These are phyloP conservation scores for Macroglossus sobrinus DNA, from an alignment of 2,113 vertebrate species.

Conservation along the genomic window DNA sequence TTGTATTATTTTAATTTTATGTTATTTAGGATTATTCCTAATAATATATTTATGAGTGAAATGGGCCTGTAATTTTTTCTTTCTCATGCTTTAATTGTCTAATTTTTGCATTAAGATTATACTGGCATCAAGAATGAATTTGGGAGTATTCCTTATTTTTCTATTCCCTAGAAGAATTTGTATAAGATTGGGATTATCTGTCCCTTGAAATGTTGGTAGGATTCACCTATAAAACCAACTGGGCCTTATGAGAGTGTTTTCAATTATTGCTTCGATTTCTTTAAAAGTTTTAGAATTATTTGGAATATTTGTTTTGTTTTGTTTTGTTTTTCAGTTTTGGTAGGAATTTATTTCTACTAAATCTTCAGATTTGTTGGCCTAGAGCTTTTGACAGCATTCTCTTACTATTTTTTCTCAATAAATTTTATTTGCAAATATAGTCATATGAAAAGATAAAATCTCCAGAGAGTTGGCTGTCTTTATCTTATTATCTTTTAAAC, in stretches of 20 bases:
- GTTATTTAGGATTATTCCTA: background rate
- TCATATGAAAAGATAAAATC: background rate
- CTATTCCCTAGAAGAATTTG: background rate
- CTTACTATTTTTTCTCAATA: background rate
- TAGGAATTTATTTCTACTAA: background rate
- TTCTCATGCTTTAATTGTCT: background rate
- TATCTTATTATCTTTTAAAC: background rate
- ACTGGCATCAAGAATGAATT: background rate
- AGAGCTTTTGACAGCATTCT: background rate
- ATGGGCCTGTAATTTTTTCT: background rate
- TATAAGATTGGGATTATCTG: background rate
- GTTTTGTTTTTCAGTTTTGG: background rate
- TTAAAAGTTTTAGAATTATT: background rate
- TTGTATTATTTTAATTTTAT: background rate
- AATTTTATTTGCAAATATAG: conserved; percentile 13
- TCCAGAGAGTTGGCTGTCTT: background rate
- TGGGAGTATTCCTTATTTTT: background rate
- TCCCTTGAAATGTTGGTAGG: background rate
- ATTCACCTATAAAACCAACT: background rate
- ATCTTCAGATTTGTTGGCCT: background rate
- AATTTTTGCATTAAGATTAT: background rate
- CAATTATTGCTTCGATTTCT: background rate
- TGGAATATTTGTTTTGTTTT: background rate
- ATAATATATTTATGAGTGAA: background rate
- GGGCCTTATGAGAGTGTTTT: background rate